Percentiles rank a stretch among this genome's conserved stretches.
Conservation (phyloP, 2,888 invertebrate species). For the Orthosia cruda region DNA sequence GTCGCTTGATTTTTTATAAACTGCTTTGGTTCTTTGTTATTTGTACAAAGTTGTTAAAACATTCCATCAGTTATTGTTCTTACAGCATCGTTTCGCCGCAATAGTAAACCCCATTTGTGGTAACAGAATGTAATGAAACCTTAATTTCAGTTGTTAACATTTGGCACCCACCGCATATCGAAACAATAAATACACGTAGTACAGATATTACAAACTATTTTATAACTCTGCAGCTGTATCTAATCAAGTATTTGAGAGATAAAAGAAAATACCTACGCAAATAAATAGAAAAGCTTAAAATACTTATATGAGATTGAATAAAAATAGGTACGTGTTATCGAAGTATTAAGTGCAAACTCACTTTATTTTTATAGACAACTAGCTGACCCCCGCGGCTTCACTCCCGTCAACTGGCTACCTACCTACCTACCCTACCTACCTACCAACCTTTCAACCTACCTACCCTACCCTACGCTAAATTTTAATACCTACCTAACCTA, state of each 20-base stretch:
- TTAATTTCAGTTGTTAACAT: constrained; percentile 53
- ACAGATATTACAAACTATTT: constrained; percentile 14
- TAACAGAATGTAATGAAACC: constrained; percentile 59
- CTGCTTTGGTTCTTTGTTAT: constrained; percentile 23
- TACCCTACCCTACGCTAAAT: no score
- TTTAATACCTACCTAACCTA: no score
- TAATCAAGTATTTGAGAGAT: neutral
- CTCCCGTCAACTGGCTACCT: no score
- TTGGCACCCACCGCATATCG: constrained; percentile 38
- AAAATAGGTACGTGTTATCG: neutral
- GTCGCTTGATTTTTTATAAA: constrained; percentile 29
- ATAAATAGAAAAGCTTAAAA: neutral
- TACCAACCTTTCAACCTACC: no score
- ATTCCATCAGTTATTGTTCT: constrained; percentile 39
- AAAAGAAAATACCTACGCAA: neutral
- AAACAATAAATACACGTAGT: constrained; percentile 25
- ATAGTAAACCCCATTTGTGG: constrained; percentile 48
- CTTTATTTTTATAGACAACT: neutral
- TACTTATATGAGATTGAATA: neutral
- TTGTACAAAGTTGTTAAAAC: constrained; percentile 34
- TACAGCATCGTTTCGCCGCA: constrained; percentile 31
- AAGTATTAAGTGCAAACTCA: constrained; percentile 15
- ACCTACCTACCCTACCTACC: no score
- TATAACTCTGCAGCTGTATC: neutral
- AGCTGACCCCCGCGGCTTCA: no score